phyloP scores from a whole-genome alignment of 1,140 invertebrate species.

The Steinernema khuongi region DNA sequence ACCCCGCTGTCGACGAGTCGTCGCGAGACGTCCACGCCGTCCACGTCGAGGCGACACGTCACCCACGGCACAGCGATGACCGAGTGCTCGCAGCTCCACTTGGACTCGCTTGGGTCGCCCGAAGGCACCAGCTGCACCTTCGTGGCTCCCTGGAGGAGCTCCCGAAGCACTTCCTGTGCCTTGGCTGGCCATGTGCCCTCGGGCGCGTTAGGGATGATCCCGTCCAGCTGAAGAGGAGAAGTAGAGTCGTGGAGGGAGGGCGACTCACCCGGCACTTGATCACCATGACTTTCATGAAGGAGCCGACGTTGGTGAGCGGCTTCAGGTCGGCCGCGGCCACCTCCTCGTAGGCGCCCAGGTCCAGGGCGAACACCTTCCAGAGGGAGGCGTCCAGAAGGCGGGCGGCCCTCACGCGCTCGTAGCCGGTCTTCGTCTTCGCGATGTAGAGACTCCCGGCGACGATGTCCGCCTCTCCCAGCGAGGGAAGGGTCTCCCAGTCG shows the following conservation, averaged over 20 bases:
- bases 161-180: neutral
- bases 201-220: neutral
- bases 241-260: neutral
- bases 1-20: neutral
- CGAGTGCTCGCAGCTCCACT: neutral
- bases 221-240: neutral
- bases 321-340: neutral
- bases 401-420: neutral
- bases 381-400: neutral
- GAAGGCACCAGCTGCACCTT: neutral
- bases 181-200: neutral
- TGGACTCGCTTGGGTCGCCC: neutral
- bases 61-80: neutral
- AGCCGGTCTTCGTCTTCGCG: neutral
- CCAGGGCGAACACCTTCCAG: neutral
- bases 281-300: constrained; percentile 1
- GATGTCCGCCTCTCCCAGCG: neutral
- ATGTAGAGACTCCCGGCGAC: neutral
- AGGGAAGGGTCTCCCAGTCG: neutral
- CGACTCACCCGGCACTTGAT: constrained; percentile 8
- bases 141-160: neutral
- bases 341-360: neutral
- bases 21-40: neutral
- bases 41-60: neutral
- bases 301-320: neutral